Conservation (phyloP, 2,113 vertebrate species). For the Phocoena phocoena region DNA sequence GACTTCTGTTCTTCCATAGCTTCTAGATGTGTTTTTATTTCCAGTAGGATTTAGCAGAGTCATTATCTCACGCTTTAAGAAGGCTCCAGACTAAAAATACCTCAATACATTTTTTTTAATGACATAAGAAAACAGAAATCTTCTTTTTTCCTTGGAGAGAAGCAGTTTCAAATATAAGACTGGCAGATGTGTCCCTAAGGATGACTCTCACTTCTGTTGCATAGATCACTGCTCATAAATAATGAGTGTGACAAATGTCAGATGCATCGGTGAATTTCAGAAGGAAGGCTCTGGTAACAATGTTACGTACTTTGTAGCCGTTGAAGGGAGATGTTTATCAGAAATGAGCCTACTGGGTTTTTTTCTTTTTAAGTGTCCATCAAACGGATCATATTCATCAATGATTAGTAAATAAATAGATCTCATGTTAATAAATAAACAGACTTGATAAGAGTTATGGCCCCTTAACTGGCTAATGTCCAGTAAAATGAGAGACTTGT, state of each 20-base stretch:
- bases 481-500: neutral
- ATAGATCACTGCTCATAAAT: conserved; percentile 32
- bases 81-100: neutral
- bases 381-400: neutral
- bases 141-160: neutral
- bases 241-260: conserved; percentile 16
- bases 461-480: neutral
- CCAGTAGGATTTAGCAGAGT: neutral
- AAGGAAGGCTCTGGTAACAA: neutral
- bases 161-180: neutral
- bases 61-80: neutral
- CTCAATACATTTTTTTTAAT: neutral
- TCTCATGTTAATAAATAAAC: neutral
- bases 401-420: neutral
- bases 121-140: neutral
- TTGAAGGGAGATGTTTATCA: neutral
- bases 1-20: neutral
- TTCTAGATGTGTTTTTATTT: conserved; percentile 15
- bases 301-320: rapidly evolving
- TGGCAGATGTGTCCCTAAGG: neutral
- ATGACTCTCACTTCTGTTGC: neutral
- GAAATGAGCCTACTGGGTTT: neutral
- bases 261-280: neutral
- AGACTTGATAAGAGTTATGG: neutral
- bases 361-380: neutral